Conservation (phyloP, 2,888 invertebrate genomes). For the Melieria omissa region DNA sequence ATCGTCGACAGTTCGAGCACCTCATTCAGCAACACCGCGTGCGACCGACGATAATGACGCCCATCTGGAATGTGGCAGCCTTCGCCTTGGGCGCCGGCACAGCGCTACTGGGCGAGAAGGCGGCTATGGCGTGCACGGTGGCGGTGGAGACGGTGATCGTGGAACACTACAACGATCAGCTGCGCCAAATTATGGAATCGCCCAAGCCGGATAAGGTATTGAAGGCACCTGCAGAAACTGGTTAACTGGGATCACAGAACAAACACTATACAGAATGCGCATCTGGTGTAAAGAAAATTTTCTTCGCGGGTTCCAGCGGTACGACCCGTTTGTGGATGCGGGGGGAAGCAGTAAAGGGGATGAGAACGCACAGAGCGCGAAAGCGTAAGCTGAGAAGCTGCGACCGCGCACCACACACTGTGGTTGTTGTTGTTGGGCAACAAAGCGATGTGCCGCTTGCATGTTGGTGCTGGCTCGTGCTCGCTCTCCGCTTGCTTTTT, state of each 20-base stretch:
- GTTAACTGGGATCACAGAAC: slow-evolving; percentile 86
- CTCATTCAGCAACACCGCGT: slow-evolving; percentile 88
- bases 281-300: no score
- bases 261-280: no score
- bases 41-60: slow-evolving; percentile 88
- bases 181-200: slow-evolving; percentile 85
- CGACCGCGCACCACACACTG: no score
- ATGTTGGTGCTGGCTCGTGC: no score
- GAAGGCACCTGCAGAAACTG: slow-evolving; percentile 49
- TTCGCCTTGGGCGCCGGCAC: slow-evolving; percentile 90
- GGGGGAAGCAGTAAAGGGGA: no score
- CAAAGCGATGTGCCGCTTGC: no score
- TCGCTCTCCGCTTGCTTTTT: no score
- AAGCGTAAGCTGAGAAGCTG: no score
- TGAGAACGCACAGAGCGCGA: no score
- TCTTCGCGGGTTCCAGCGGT: no score
- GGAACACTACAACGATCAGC: slow-evolving; percentile 97
- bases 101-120: slow-evolving; percentile 93
- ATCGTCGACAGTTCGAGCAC: slow-evolving; percentile 89
- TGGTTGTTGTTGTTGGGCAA: no score
- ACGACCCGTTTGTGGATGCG: no score
- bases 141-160: slow-evolving; percentile 98
- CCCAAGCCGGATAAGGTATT: slow-evolving; percentile 73
- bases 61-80: slow-evolving; percentile 95
- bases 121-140: slow-evolving; percentile 99